Evolutionary conservation across 2,797 vertebrate species (phyloP).

Genomic region (Myiothlypis coronata): DNA sequence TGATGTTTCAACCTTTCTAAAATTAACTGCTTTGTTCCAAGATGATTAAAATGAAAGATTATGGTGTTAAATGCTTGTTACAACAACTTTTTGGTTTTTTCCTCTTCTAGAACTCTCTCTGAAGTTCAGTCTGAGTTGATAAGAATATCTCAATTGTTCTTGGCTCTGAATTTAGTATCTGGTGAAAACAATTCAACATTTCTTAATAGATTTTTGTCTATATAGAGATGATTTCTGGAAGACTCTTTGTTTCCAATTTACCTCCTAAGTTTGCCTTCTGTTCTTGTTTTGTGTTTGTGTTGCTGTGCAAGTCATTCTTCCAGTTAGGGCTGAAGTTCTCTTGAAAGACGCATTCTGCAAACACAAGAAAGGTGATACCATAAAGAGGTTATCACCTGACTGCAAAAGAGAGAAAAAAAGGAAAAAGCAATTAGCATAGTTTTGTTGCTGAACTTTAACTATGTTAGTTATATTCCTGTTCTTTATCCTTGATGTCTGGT

Average conservation of each 20-base stretch:
- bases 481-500: background rate
- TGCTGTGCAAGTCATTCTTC: background rate
- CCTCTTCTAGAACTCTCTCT: background rate
- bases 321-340: background rate
- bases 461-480: background rate
- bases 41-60: background rate
- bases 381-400: background rate
- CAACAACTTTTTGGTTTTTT: fast-evolving
- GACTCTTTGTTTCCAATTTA: background rate
- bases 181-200: background rate
- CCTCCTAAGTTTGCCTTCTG: background rate
- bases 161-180: background rate
- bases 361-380: background rate
- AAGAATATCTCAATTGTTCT: background rate
- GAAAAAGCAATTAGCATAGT: background rate
- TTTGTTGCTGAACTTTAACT: background rate
- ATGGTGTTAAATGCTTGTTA: background rate
- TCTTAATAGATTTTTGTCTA: background rate
- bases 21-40: background rate
- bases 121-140: background rate
- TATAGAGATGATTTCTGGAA: background rate
- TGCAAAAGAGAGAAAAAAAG: background rate
- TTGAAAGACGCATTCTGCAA: background rate
- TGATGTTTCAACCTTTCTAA: background rate
- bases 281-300: background rate